Percentiles rank a stretch among this genome's conserved stretches.
phyloP scores from a whole-genome alignment of 2,113 vertebrate species.

The Hippopotamus amphibius region DNA sequence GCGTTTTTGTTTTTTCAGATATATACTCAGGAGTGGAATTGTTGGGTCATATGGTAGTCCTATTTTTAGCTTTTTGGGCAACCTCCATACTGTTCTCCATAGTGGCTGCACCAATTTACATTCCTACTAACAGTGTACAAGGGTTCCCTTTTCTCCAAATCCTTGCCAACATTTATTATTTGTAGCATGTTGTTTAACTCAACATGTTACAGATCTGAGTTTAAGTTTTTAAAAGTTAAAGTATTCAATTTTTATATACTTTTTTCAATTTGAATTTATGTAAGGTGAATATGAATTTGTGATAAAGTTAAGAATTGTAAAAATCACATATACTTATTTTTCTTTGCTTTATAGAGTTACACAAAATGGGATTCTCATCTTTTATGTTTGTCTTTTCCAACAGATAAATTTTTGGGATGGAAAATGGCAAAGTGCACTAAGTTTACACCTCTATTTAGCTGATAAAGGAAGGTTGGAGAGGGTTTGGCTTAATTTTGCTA shows the following conservation, averaged over 20 bases:
- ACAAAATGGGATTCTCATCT: background rate
- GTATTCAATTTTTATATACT: background rate
- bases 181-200: background rate
- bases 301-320: constrained; percentile 14
- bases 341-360: background rate
- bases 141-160: no score
- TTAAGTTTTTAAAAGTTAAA: constrained; percentile 2
- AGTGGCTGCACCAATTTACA: no score
- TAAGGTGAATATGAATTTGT: background rate
- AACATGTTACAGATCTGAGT: background rate
- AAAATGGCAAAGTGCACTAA: background rate
- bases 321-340: constrained; percentile 36
- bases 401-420: background rate
- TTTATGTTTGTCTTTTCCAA: constrained; percentile 5
- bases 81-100: no score
- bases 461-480: background rate
- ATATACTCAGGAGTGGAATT: no score
- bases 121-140: no score
- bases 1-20: no score
- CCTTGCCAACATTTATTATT: no score
- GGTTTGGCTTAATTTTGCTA: constrained; percentile 27
- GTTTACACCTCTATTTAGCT: background rate
- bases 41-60: no score
- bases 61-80: no score
- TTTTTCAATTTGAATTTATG: background rate